Conservation (phyloP, 2,797 vertebrate genomes). For the Catamblyrhynchus diadema region DNA sequence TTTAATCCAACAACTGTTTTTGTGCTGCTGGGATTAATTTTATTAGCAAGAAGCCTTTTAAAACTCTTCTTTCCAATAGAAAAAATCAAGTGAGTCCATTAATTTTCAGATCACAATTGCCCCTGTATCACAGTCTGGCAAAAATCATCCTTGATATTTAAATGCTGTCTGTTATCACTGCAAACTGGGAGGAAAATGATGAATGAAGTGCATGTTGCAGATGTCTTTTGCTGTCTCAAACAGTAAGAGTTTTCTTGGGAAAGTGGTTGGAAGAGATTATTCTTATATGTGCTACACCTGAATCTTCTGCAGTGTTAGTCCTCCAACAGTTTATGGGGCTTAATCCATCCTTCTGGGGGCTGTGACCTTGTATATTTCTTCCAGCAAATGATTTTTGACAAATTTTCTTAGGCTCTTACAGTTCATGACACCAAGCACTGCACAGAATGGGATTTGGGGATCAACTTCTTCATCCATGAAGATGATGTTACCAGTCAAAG, state of each 20-base stretch:
- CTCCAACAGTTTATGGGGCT: not conserved
- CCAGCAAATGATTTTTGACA: not conserved
- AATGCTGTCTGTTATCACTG: not conserved
- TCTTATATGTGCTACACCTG: not conserved
- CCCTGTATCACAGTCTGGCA: not conserved
- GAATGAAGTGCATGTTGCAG: not conserved
- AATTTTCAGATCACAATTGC: not conserved
- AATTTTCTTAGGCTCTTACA: conserved; percentile 81
- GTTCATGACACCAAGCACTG: conserved; percentile 91
- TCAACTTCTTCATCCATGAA: conserved; percentile 93
- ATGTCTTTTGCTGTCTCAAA: not conserved
- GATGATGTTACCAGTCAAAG: conserved; percentile 86
- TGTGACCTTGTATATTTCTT: not conserved
- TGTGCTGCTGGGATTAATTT: not conserved
- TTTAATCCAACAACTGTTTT: not conserved
- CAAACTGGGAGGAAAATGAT: not conserved
- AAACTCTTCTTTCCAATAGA: not conserved
- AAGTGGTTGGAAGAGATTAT: not conserved
- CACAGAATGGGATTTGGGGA: conserved; percentile 88
- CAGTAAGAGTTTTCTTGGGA: not conserved
- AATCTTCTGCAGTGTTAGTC: not conserved
- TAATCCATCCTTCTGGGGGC: not conserved
- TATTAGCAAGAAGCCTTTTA: not conserved
- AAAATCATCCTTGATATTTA: not conserved
- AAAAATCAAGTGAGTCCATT: not conserved